Percentiles rank a stretch among this genome's conserved stretches.
Conservation (phyloP, 2,113 vertebrate species). For the Poecile atricapillus region DNA sequence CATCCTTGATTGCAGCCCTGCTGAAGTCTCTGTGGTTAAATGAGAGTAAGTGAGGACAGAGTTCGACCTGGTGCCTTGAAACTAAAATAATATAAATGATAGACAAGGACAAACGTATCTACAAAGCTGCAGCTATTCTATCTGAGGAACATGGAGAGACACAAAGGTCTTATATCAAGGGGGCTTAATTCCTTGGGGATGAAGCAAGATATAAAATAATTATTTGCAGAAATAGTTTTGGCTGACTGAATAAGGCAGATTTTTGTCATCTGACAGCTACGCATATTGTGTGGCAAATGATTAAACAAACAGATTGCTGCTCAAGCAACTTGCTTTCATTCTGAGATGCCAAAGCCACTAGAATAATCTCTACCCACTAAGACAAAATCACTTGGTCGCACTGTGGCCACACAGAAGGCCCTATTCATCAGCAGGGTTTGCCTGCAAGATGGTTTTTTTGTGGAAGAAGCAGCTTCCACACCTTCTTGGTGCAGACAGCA, state of each 20-base stretch:
- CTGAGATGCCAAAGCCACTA: constrained; percentile 53
- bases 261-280: constrained; percentile 48
- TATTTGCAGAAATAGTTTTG: constrained; percentile 51
- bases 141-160: constrained; percentile 22
- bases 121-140: constrained; percentile 42
- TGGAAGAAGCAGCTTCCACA: not conserved
- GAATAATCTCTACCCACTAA: constrained; percentile 16
- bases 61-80: constrained; percentile 55
- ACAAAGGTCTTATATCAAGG: constrained; percentile 23
- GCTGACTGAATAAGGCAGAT: not conserved
- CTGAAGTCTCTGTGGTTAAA: constrained; percentile 41
- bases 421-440: not conserved
- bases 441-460: not conserved
- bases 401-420: constrained; percentile 53
- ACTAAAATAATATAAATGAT: constrained; percentile 22
- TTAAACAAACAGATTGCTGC: constrained; percentile 67
- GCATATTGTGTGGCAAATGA: constrained; percentile 53
- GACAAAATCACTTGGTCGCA: constrained; percentile 36
- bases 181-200: constrained; percentile 52
- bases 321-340: constrained; percentile 23
- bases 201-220: constrained; percentile 46
- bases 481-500: not conserved
- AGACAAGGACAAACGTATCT: constrained; percentile 22
- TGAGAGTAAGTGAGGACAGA: constrained; percentile 53
- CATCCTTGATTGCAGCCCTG: constrained; percentile 62